Conservation (phyloP, 2,888 invertebrate species). For the Coleophora deauratella region DNA sequence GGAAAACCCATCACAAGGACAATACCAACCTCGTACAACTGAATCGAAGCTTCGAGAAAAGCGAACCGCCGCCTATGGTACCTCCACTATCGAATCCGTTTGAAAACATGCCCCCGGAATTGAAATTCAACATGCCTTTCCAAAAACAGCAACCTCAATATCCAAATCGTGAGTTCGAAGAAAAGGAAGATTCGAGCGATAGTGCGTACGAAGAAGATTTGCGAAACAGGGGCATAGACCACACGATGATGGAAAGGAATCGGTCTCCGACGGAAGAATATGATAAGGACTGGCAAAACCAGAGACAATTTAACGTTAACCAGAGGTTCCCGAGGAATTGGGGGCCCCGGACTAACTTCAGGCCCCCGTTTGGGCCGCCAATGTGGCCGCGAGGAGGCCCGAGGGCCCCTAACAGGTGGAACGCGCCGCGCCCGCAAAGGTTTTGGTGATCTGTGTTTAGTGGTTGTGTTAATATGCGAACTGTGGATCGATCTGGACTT, state of each 20-base stretch:
- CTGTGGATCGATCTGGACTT: too few species aligned
- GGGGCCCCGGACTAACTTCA: conserved; percentile 46
- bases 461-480: conserved; percentile 13
- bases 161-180: conserved; percentile 5
- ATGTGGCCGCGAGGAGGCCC: conserved; percentile 54
- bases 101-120: conserved; percentile 47
- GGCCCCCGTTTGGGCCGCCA: conserved; percentile 32
- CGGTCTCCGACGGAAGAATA: conserved; percentile 29
- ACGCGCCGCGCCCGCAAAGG: conserved; percentile 52
- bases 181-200: conserved; percentile 25
- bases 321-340: conserved; percentile 57
- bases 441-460: conserved; percentile 56
- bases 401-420: conserved; percentile 48
- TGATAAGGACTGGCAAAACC: conserved; percentile 31
- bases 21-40: conserved; percentile 34
- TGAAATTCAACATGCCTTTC: conserved; percentile 31
- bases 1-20: conserved; percentile 33
- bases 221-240: conserved; percentile 30
- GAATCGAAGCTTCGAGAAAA: conserved; percentile 25
- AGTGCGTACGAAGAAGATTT: conserved; percentile 44
- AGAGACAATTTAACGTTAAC: conserved; percentile 28
- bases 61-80: conserved; percentile 30
- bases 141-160: conserved; percentile 10
- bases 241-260: conserved; percentile 16
- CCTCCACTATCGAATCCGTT: conserved; percentile 48